Percentiles rank a stretch among this genome's conserved stretches.
Conservation (phyloP, 2,113 vertebrate genomes). For the Bubalus kerabau region DNA sequence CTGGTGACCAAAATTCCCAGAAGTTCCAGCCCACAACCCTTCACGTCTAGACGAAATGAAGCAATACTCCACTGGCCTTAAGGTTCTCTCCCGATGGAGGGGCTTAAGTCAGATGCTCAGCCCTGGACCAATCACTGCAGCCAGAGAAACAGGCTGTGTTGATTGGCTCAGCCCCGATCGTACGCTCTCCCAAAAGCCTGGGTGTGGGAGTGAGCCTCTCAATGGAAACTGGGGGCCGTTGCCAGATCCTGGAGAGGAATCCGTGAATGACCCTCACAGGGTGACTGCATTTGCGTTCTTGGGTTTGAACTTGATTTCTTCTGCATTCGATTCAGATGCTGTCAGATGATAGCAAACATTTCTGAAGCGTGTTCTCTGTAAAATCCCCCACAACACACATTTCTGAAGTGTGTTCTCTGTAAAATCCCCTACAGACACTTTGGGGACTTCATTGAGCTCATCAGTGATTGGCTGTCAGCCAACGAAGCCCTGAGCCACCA, state of each 20-base stretch:
- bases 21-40: background rate
- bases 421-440: background rate
- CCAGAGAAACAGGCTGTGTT: background rate
- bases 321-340: background rate
- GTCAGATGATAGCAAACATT: background rate
- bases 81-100: background rate
- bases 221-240: background rate
- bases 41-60: background rate
- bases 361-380: background rate
- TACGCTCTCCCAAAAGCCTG: background rate
- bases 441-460: background rate
- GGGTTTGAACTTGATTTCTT: background rate
- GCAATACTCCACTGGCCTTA: too few species aligned
- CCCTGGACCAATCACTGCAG: background rate
- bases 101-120: background rate
- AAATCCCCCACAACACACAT: background rate
- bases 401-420: background rate
- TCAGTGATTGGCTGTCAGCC: background rate
- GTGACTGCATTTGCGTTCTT: background rate
- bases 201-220: background rate
- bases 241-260: background rate
- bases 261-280: background rate
- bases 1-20: background rate
- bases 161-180: background rate
- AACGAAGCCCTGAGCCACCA: background rate